These are phyloP conservation scores for Mobula birostris DNA, from an alignment of 2,113 vertebrate genomes.

Conservation along the genomic window DNA sequence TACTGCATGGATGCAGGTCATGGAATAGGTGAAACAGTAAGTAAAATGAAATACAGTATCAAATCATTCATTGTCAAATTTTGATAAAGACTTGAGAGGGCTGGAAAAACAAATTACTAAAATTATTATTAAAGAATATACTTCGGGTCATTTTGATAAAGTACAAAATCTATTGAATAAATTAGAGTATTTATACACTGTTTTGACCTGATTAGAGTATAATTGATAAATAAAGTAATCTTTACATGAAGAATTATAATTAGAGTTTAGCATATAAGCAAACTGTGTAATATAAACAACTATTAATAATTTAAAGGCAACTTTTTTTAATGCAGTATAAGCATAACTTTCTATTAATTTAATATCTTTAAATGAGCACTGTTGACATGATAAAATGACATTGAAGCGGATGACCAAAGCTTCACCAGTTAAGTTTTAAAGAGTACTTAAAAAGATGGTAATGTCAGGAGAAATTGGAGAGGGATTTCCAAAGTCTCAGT, in stretches of 20 bases:
- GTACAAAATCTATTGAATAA: neutral
- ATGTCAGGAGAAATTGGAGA: too few relatives aligned
- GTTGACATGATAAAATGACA: too few relatives aligned
- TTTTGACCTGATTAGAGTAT: neutral
- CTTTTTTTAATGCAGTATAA: too few relatives aligned
- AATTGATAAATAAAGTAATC: neutral
- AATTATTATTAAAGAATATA: neutral
- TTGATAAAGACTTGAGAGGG: neutral
- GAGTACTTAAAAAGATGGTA: too few relatives aligned
- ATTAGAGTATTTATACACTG: neutral
- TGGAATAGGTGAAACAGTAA: conserved; percentile 34
- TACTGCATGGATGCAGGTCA: conserved; percentile 27
- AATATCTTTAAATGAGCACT: too few relatives aligned
- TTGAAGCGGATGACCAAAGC: too few relatives aligned
- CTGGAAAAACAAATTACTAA: neutral
- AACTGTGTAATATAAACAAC: neutral
- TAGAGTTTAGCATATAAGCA: neutral
- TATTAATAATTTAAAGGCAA: too few relatives aligned
- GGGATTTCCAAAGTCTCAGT: too few relatives aligned
- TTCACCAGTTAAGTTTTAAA: too few relatives aligned
- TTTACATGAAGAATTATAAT: neutral
- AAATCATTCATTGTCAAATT: neutral
- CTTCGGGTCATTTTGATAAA: neutral
- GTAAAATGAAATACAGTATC: conserved; percentile 13
- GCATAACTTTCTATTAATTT: too few relatives aligned